A percentile compares a stretch with the other conserved stretches of the same genome.
Evolutionary conservation across 2,113 vertebrate species (phyloP).

Genomic region (Telmatochromis sp.): DNA sequence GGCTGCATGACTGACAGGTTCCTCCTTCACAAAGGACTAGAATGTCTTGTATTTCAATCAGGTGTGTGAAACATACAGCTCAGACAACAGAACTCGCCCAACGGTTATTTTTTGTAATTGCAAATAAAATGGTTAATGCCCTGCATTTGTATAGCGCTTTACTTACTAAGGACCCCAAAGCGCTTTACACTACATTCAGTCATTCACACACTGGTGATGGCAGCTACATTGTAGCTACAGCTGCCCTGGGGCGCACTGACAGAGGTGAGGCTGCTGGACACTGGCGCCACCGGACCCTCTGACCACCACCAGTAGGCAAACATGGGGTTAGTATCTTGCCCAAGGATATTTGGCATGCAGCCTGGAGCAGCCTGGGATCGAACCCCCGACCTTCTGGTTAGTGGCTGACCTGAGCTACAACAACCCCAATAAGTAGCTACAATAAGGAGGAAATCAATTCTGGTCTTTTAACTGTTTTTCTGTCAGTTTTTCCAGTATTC

Average conservation of each 20-base stretch:
- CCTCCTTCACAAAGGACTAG: not conserved
- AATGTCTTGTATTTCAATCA: not conserved
- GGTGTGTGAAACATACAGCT: not conserved
- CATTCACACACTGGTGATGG: not conserved
- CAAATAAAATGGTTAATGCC: not conserved
- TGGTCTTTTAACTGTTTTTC: not conserved
- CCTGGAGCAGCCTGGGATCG: fast-evolving
- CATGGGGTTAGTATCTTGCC: not conserved
- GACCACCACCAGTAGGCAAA: not conserved
- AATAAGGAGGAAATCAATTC: not conserved
- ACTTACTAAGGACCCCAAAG: not conserved
- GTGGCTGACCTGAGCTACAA: not conserved
- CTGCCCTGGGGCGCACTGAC: not conserved
- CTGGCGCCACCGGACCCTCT: fast-evolving
- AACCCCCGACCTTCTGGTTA: fast-evolving
- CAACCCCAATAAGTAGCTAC: not conserved
- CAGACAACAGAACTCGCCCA: not conserved
- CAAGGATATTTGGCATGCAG: not conserved
- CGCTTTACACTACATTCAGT: not conserved
- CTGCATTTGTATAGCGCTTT: fast-evolving
- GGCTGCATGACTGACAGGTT: not conserved
- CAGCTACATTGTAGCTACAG: not conserved
- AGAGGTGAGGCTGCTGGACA: not conserved
- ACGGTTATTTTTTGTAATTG: fast-evolving
- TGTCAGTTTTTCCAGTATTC: not conserved